Base-by-base conservation (phyloP, 2,888 invertebrate species). In the Rhynchonema sp. region DNA sequence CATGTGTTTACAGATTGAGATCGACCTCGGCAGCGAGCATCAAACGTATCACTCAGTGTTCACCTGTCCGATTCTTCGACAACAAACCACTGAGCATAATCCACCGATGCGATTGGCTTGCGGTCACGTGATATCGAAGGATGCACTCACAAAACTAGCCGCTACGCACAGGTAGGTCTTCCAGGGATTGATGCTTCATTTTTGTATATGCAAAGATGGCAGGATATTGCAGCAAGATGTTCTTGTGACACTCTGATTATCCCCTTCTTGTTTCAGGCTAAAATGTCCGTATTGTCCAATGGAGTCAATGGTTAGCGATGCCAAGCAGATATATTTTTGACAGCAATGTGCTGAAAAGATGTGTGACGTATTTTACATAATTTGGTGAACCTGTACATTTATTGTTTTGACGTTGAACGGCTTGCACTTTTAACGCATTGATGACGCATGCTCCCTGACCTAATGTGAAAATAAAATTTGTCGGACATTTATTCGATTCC, bases 251-350 rank as follows among this genome's bases (percentile, higher is more conserved):
- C 6, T 38, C 17, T 17, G 6, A 13, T 38, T 38, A 6, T 13
- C 9, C 38, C 17, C 17, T 38, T 38, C 17, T 55, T 22, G 23
- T 70, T 82, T 64, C 79, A 90, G 90, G 73, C 82, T 98, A 75
- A 98, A 98, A 79, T 98, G 98, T 73, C 96, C 96, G 0, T 98
- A 98, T 77, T 98, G 98, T 73, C 96, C 96, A 0, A 84, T 90
- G 74, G 96, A 98, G 76, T 92, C 92, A 74, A 85, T 85, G 67
- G 87, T 90, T 27, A 82, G 84, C 61, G 91, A 94, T 74, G 92
- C 92, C 56, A 82, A 86, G 72, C 84, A 86, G 74, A 87, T 96
- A 73, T 86, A 84, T 76, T 94, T 94, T 79, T 92, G 84, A 78
- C 55, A 56, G n/a, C n/a, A n/a, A n/a, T n/a, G n/a, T n/a, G n/a